Base-by-base conservation (phyloP, 1,140 invertebrate genomes). In the Capitella teleta region DNA sequence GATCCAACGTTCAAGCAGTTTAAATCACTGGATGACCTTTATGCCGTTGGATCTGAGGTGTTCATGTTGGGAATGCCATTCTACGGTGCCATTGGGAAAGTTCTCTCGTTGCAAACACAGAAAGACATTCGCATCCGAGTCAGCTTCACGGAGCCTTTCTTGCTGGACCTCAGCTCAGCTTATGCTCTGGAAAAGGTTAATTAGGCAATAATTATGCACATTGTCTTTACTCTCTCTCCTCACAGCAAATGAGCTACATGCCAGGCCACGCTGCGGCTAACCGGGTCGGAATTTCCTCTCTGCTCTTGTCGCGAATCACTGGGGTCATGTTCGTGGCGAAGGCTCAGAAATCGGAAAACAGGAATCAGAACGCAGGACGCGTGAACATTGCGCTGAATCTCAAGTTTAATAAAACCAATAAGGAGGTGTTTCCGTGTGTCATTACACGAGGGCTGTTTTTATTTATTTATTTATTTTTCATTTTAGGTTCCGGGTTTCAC, bases 381-480 rank as follows among this genome's bases (percentile, higher is more conserved):
- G 63, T 82, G 21, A 95, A 96, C 64, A 78, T 96, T 25, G 93
- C 92, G 0, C 74, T 97, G 10, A 88, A 92, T 68, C 74, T 98
- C 1, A 97, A 96, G 67, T 89, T 85, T 59, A 87, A 84, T 45
- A 90, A 86, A 67, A 82, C 68, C 30, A 82, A 80, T 55, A 57
- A 68, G 44, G 65, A 74, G 55, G 76, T 89, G 10, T 19, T 10
- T 34, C 3, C 10, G 10, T 40, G 25, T 40, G 14, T 5, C 19
- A 40, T 10, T 24, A 40, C 4, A 25, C 6, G 18, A 26, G 5
- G n/a, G 24, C 21, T 10, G 14, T 16, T 4, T 24, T 19, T 16
- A 23, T 3, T 14, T 19, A 43, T 14, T 43, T 44, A 26, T 19
- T 18, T 21, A 43, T 43, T 21, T 16, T 26, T 44, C 6, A 10